Evolutionary conservation across 2,888 invertebrate species (phyloP).

Genomic region (Plebejus anna): DNA sequence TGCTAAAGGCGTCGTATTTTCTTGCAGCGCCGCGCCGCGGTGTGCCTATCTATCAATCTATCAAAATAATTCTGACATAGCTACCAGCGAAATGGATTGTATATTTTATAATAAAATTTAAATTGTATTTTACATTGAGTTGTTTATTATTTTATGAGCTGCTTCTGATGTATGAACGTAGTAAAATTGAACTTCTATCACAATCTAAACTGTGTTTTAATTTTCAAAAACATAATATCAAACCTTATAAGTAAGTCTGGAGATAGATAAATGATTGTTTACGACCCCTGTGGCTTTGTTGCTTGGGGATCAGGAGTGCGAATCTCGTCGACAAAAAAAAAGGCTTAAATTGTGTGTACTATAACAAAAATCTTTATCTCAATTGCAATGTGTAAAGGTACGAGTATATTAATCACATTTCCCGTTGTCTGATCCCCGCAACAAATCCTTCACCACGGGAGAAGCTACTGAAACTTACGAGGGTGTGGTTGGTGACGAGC

Average conservation of each 20-base stretch:
- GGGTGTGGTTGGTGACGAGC: constrained; percentile 92
- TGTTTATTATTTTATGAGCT: background rate
- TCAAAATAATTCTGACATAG: constrained; percentile 21
- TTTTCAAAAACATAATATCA: too few species aligned
- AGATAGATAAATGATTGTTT: too few species aligned
- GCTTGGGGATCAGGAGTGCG: background rate
- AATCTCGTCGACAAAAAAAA: background rate
- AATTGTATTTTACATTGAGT: background rate
- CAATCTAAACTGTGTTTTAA: too few species aligned
- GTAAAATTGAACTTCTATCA: too few species aligned
- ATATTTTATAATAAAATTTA: constrained; percentile 16
- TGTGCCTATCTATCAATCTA: constrained; percentile 17
- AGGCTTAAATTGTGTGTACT: background rate
- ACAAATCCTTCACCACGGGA: background rate
- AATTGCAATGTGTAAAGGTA: background rate
- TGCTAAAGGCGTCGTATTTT: constrained; percentile 7
- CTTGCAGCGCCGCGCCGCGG: background rate
- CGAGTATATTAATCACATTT: background rate
- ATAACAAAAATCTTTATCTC: background rate
- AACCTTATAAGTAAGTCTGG: too few species aligned
- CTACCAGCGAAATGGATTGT: constrained; percentile 18
- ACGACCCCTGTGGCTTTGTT: background rate
- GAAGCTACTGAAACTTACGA: constrained; percentile 78
- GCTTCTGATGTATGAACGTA: too few species aligned
- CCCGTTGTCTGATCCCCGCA: background rate